Evolutionary conservation across 1,140 invertebrate genomes (phyloP).

Genomic region (Bombus sibiricus): DNA sequence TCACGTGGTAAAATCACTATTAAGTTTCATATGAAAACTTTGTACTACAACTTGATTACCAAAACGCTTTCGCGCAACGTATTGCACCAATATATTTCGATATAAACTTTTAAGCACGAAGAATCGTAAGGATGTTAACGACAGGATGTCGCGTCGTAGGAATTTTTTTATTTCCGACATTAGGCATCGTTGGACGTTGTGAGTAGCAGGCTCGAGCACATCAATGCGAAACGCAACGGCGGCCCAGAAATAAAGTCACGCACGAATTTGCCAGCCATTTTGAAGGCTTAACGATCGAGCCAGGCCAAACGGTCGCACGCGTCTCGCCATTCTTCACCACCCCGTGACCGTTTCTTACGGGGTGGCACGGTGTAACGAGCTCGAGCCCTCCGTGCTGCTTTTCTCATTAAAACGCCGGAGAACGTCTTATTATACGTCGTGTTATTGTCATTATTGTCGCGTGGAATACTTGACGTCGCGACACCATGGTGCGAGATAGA

Average conservation of each 20-base stretch:
- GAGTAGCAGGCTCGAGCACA: neutral
- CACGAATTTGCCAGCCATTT: conserved; percentile 35
- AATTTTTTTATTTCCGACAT: conserved; percentile 1
- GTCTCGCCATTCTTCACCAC: conserved; percentile 42
- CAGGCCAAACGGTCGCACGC: conserved; percentile 24
- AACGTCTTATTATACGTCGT: conserved; percentile 61
- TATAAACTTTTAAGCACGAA: neutral
- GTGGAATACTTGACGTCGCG: neutral
- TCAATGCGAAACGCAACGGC: neutral
- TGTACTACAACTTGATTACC: too few relatives aligned
- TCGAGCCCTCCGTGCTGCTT: conserved; percentile 31
- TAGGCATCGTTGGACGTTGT: neutral
- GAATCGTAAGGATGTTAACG: neutral
- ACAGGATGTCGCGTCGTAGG: neutral
- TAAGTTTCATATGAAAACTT: too few relatives aligned
- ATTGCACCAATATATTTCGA: too few relatives aligned
- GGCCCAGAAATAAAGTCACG: conserved; percentile 36
- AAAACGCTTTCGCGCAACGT: too few relatives aligned
- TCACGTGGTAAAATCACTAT: too few relatives aligned
- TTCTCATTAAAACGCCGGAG: conserved; percentile 60
- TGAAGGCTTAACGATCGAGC: conserved; percentile 53
- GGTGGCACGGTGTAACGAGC: conserved; percentile 52
- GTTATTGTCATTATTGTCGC: conserved; percentile 45
- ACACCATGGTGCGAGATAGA: conserved; percentile 13
- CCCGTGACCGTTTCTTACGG: conserved; percentile 46